Percentiles rank a stretch among this genome's conserved stretches.
phyloP scores from a whole-genome alignment of 2,797 vertebrate genomes.

The Corythornis leucogaster region DNA sequence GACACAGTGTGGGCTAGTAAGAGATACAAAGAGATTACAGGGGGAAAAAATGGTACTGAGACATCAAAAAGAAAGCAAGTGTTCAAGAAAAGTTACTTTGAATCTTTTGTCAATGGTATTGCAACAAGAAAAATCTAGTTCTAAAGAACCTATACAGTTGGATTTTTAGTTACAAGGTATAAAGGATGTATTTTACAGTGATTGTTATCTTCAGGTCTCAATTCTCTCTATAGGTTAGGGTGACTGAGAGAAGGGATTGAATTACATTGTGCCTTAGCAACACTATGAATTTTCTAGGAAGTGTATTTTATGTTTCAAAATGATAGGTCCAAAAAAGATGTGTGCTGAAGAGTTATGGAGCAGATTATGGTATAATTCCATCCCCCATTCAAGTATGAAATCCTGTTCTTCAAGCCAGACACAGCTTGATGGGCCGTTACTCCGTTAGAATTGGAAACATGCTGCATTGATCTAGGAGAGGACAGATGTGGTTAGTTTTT shows the following conservation, averaged over 20 bases:
- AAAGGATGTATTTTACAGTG: constrained; percentile 26
- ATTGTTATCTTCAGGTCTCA: constrained; percentile 37
- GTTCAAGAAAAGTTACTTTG: constrained; percentile 64
- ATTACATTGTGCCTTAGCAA: not conserved
- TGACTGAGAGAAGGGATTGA: constrained; percentile 12
- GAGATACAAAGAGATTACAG: constrained; percentile 32
- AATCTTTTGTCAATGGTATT: constrained; percentile 47
- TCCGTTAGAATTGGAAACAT: not conserved
- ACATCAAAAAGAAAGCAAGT: constrained; percentile 38
- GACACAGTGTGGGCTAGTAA: constrained; percentile 46
- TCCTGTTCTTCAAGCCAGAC: not conserved
- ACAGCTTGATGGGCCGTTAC: not conserved
- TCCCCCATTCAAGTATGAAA: not conserved
- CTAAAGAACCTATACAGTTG: constrained; percentile 24
- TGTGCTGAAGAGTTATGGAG: not conserved
- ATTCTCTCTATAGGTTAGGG: constrained; percentile 21
- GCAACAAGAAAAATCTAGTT: constrained; percentile 33
- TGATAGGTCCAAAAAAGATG: not conserved
- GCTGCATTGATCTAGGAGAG: fast-evolving
- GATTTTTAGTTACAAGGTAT: constrained; percentile 34
- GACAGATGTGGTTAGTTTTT: not conserved
- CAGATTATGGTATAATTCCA: not conserved
- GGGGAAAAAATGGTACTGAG: not conserved
- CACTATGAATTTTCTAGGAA: not conserved
- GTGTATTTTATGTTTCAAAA: not conserved